These are phyloP conservation scores for Telenomus remus DNA, from an alignment of 1,140 invertebrate species.

Conservation along the genomic window DNA sequence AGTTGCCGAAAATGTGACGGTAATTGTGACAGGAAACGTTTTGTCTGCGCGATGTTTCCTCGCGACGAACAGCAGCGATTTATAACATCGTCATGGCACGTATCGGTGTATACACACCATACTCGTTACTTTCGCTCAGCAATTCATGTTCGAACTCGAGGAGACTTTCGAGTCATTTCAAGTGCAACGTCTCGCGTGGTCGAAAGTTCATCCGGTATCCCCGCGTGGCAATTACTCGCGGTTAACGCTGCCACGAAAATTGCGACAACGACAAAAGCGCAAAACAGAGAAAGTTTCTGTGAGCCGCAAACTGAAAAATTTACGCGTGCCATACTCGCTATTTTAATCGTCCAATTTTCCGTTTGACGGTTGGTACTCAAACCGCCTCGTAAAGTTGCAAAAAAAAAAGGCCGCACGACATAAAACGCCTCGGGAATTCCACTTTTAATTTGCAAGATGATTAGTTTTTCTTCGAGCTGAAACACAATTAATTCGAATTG, in stretches of 20 bases:
- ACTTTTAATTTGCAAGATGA: too few relatives aligned
- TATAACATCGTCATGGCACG: constrained; percentile 45
- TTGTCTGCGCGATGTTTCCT: constrained; percentile 35
- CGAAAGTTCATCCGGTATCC: constrained; percentile 66
- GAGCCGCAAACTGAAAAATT: constrained; percentile 22
- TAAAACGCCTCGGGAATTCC: too few relatives aligned
- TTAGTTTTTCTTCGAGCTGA: too few relatives aligned
- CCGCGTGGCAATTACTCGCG: constrained; percentile 59
- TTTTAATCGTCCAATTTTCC: neutral
- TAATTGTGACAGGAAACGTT: constrained; percentile 46
- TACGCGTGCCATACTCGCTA: constrained; percentile 9
- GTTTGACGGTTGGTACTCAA: neutral
- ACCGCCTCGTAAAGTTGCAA: constrained; percentile 1
- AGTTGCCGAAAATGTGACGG: neutral
- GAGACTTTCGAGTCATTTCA: constrained; percentile 59
- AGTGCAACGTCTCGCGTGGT: constrained; percentile 57
- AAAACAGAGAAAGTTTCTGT: constrained; percentile 48
- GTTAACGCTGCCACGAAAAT: constrained; percentile 61
- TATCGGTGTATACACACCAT: constrained; percentile 17
- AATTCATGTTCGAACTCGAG: constrained; percentile 37
- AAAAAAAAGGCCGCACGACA: too few relatives aligned
- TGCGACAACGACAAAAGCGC: constrained; percentile 48
- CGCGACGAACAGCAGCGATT: constrained; percentile 39
- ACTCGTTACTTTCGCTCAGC: constrained; percentile 64
- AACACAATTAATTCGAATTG: too few relatives aligned